Conservation (phyloP, 2,888 invertebrate species). For the Drosophila nr. perissopoda region DNA sequence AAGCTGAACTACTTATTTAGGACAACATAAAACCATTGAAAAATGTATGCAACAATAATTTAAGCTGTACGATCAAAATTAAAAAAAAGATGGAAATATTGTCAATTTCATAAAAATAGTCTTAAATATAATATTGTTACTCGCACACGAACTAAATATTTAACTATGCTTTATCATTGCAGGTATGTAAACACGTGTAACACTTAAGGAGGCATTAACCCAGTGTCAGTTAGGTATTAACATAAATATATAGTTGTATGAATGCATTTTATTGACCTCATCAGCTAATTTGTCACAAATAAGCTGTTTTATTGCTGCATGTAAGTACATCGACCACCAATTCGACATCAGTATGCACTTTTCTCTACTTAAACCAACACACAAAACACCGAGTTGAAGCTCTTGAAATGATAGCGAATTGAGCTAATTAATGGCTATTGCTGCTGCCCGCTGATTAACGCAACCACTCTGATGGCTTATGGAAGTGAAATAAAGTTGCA, state of each 20-base stretch:
- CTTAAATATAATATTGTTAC: not conserved
- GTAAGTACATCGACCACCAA: slow-evolving; percentile 41
- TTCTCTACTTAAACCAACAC: slow-evolving; percentile 47
- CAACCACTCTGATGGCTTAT: slow-evolving; percentile 37
- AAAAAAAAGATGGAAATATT: not conserved
- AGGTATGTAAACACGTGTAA: slow-evolving; percentile 43
- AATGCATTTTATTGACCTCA: slow-evolving; percentile 35
- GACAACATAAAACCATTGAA: not conserved
- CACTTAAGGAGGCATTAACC: slow-evolving; percentile 15
- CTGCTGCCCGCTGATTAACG: slow-evolving; percentile 40
- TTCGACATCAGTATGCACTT: slow-evolving; percentile 71
- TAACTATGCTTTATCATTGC: slow-evolving; percentile 25
- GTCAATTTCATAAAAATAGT: not conserved
- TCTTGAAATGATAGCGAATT: slow-evolving; percentile 56
- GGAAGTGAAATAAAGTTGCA: slow-evolving; percentile 52
- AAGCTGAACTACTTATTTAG: not conserved
- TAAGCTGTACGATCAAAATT: no score
- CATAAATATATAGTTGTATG: not conserved
- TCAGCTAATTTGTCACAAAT: slow-evolving; percentile 69
- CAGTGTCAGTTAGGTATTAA: slow-evolving; percentile 2
- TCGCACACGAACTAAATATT: not conserved
- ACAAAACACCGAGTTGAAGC: slow-evolving; percentile 18
- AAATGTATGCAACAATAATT: not conserved
- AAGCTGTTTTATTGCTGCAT: slow-evolving; percentile 48
- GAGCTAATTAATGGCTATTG: slow-evolving; percentile 65